Evolutionary conservation across 2,113 vertebrate genomes (phyloP).

Genomic region (Syrmaticus mikado): DNA sequence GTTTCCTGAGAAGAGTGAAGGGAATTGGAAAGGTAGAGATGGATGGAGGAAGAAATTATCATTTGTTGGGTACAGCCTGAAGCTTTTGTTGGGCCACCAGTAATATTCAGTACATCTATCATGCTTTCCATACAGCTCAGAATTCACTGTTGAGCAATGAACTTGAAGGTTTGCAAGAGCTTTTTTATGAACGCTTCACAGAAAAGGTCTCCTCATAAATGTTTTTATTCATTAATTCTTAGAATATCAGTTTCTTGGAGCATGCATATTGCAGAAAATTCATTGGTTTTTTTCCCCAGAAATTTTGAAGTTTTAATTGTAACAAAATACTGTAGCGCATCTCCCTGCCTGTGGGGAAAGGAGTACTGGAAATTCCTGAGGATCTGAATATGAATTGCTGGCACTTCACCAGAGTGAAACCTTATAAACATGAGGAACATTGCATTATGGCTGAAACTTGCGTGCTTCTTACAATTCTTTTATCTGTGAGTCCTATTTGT

Average conservation of each 20-base stretch:
- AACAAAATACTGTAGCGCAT: not conserved
- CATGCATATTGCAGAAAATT: not conserved
- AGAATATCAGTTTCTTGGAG: not conserved
- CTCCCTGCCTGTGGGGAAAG: not conserved
- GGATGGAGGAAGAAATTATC: not conserved
- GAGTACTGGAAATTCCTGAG: not conserved
- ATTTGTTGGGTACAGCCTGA: not conserved
- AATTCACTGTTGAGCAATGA: not conserved
- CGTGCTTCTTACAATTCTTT: not conserved
- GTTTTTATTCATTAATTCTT: not conserved
- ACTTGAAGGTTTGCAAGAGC: not conserved
- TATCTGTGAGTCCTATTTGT: not conserved
- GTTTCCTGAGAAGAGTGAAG: not conserved
- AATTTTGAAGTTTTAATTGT: not conserved
- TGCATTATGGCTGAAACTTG: not conserved
- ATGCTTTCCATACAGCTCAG: not conserved
- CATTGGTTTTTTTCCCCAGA: not conserved
- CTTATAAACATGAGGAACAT: not conserved
- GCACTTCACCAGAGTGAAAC: not conserved
- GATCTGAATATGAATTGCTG: not conserved
- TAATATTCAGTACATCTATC: not conserved
- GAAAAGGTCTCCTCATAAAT: not conserved
- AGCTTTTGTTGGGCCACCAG: slow-evolving; percentile 2
- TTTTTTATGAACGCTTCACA: not conserved
- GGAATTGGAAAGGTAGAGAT: not conserved